Percentiles rank a stretch among this genome's conserved stretches.
phyloP scores from a whole-genome alignment of 2,797 vertebrate genomes.

The Phalloptychus januarius region DNA sequence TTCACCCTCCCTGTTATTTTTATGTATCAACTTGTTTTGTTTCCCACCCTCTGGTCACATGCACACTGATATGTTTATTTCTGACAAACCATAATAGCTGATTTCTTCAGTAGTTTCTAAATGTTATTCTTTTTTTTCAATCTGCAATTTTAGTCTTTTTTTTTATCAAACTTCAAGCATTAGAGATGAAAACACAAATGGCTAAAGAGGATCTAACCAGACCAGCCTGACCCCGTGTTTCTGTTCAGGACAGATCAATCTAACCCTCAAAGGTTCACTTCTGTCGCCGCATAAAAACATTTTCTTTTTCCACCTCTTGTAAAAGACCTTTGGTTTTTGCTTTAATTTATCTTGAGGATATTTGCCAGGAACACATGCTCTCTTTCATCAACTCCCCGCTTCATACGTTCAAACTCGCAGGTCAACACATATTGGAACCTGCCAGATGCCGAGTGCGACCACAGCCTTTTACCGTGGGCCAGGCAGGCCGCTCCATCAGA shows the following conservation, averaged over 20 bases:
- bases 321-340: constrained; percentile 52
- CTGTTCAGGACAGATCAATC: constrained; percentile 55
- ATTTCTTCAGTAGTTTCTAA: neutral
- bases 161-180: neutral
- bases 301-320: constrained; percentile 56
- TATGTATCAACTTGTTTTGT: neutral
- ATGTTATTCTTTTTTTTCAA: neutral
- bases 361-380: constrained; percentile 73
- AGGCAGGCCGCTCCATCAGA: constrained; percentile 53
- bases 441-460: constrained; percentile 57
- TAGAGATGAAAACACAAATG: neutral
- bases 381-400: constrained; percentile 66
- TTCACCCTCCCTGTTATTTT: neutral
- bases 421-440: constrained; percentile 59
- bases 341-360: constrained; percentile 70
- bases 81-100: neutral
- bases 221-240: constrained; percentile 36
- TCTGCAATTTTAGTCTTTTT: neutral
- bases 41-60: neutral
- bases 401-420: constrained; percentile 60
- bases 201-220: constrained; percentile 12
- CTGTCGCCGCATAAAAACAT: constrained; percentile 63
- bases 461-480: constrained; percentile 66
- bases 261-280: constrained; percentile 60
- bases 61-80: neutral